These are phyloP conservation scores for Ciconia maguari DNA, from an alignment of 2,113 vertebrate species.

Conservation along the genomic window DNA sequence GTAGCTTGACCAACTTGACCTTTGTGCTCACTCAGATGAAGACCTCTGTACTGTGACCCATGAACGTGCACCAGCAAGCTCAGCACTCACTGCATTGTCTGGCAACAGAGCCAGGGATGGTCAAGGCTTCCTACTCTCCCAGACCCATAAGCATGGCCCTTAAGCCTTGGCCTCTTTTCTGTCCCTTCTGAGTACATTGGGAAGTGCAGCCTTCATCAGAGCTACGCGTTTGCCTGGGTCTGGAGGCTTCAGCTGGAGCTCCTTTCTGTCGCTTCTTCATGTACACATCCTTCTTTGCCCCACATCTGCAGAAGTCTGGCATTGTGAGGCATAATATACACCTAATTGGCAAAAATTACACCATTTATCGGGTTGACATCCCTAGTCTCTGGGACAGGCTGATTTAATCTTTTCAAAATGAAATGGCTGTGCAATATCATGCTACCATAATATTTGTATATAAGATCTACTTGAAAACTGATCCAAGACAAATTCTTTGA, in stretches of 20 bases:
- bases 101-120: background rate
- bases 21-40: background rate
- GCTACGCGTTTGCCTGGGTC: background rate
- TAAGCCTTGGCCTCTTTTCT: background rate
- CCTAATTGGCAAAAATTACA: background rate
- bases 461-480: background rate
- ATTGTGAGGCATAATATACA: no score
- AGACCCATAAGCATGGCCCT: fast-evolving
- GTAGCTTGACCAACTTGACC: background rate
- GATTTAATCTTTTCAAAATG: background rate
- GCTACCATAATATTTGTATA: background rate
- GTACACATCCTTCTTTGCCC: background rate
- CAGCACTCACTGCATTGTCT: background rate
- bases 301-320: background rate
- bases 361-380: fast-evolving
- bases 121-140: background rate
- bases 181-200: fast-evolving
- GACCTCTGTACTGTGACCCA: background rate
- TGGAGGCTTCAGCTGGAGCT: background rate
- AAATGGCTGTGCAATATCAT: background rate
- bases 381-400: background rate
- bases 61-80: background rate
- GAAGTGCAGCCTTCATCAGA: background rate
- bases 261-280: background rate
- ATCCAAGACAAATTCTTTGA: background rate